Conservation (phyloP, 2,113 vertebrate genomes). For the Petromus typicus region DNA sequence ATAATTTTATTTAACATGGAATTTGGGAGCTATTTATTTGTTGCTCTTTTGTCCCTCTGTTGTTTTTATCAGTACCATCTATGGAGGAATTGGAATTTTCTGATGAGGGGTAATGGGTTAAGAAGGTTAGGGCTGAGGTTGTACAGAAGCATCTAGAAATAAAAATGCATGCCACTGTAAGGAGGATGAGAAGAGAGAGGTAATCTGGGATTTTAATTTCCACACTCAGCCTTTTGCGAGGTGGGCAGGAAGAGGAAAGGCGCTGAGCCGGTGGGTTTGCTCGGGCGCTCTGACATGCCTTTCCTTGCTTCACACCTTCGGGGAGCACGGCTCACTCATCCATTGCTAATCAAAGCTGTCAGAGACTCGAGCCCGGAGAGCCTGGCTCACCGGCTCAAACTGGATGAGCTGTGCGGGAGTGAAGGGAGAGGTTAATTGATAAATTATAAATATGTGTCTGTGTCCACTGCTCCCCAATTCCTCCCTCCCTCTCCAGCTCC, state of each 20-base stretch:
- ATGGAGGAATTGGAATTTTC: neutral
- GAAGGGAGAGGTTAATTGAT: slow-evolving; percentile 68
- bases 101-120: neutral
- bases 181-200: neutral
- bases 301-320: slow-evolving; percentile 42
- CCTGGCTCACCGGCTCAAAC: neutral
- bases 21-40: neutral
- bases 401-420: slow-evolving; percentile 35
- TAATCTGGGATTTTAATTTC: neutral
- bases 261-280: fast-evolving
- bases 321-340: slow-evolving; percentile 26
- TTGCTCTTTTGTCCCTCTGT: neutral
- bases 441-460: slow-evolving; percentile 58
- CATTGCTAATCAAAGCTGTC: slow-evolving; percentile 76
- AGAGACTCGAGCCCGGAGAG: slow-evolving; percentile 57
- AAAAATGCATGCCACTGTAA: neutral
- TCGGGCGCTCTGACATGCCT: slow-evolving; percentile 9
- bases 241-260: neutral
- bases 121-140: neutral
- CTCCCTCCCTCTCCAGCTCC: neutral
- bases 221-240: neutral
- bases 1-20: neutral
- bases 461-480: neutral
- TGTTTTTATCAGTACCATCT: neutral
- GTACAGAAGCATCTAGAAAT: neutral